Evolutionary conservation across 2,888 invertebrate species (phyloP), one percentile per base, ranked within the genome.

Genomic region (Tanypteryx hageni): DNA sequence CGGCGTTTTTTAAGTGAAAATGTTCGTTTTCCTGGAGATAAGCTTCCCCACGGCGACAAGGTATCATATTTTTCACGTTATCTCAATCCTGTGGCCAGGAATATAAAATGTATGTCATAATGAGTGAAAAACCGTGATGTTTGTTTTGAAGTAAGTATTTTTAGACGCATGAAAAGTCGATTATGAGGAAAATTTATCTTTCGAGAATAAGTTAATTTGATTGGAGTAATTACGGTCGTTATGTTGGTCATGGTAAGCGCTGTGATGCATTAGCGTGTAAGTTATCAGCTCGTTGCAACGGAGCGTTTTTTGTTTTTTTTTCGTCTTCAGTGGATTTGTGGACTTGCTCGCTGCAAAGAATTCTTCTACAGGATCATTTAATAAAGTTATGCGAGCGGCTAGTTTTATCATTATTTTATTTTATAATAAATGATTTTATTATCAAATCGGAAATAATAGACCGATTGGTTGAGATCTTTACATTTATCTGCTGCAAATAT

Each of bases 71-170:
- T 22, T 22, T 68, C 18, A 10, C 18, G n/a, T 4, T 27, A 76
- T 76, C 22, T 76, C 13, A 27, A 13, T 76, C 76, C 27, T 7
- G 76, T 11, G 27, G 76, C 13, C 27, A 27, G 22, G 18, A 13
- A 22, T 76, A 76, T 13, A 27, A 76, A 76, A 76, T 27, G 76
- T 76, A 76, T 76, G 76, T 76, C 76, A 76, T 76, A 76, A 76
- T 76, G 76, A 76, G 76, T 22, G 76, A 76, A 76, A 27, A 22
- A 76, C 76, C 76, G 27, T 76, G 76, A 76, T 22, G 76, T 76
- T 4, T 27, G 27, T 27, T 27, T 76, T 76, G 27, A 76, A 13
- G 11, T 76, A 76, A 13, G 11, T 76, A 76, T 76, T 76, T 76
- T 76, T 76, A 76, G 76, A 76, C 10, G 44, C 18, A 27, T 27